Base-by-base conservation (phyloP, 2,888 invertebrate species). In the Thumatha senex region DNA sequence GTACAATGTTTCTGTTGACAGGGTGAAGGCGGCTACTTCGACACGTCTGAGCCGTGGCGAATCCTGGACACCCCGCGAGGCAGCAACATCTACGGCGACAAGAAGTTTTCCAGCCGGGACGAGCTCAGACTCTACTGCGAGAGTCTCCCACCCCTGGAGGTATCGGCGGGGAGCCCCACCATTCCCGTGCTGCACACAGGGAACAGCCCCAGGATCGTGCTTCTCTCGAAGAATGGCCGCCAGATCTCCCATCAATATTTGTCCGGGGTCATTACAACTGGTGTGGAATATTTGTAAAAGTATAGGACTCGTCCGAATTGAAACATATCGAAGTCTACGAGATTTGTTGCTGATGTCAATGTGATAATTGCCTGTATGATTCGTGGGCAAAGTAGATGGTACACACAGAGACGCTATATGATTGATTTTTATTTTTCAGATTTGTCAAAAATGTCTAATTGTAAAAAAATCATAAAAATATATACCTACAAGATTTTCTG, bases 1-100 rank as follows among this genome's bases (percentile, higher is more conserved):
- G 5, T 24, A 24, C 2, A 24, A 24, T 24, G 18, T 24, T 24
- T 24, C 2, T 5, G 5, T 24, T 24, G 3, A 0, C 74, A 89
- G 87, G 88, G 90, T n/a, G 82, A 82, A 36, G 86, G 89, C 50
- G 91, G 91, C 0, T 91, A 89, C 78, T 89, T 91, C 76, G 82
- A 83, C 46, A 89, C 87, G 0, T 41, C 74, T 0, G 51, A 65
- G 0, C 66, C 80, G 0, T 91, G 91, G 91, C 51, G 59, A 36
- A 48, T 68, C 0, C 10, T 78, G 0, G 63, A 74, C 33, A 58
- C 70, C 0, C 58, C 77, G 0, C 75, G 67, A 1, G 73, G 74
- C 0, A 49, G 59, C 10, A 30, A 61, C 4, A 48, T 82, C 11
- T 90, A 90, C 72, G 90, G 82, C 0, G 76, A 76, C 51, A 69